Percentiles rank a stretch among this genome's conserved stretches.
These are phyloP conservation scores for Grapholita molesta DNA, from an alignment of 1,140 invertebrate species.

Conservation along the genomic window DNA sequence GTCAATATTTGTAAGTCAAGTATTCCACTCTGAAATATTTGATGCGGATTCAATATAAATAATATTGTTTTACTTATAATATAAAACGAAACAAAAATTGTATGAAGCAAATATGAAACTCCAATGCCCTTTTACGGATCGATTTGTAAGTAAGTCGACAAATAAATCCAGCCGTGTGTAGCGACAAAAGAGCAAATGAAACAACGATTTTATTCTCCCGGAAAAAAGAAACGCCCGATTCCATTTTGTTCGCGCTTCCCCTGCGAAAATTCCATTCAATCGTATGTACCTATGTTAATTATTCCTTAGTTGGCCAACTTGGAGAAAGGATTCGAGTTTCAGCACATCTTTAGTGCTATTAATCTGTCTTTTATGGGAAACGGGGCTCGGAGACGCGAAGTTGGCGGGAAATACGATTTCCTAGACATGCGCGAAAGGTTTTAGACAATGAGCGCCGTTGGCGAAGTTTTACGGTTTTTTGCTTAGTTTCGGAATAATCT, in stretches of 20 bases:
- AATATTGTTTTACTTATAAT: too few relatives aligned
- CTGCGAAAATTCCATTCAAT: slow-evolving; percentile 46
- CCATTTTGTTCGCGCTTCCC: slow-evolving; percentile 44
- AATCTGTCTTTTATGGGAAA: slow-evolving; percentile 35
- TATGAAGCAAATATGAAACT: too few relatives aligned
- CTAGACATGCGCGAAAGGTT: slow-evolving; percentile 31
- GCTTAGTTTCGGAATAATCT: neutral
- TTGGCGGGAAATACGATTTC: slow-evolving; percentile 30
- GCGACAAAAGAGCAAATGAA: slow-evolving; percentile 42
- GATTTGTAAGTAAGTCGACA: neutral
- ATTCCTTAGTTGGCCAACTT: slow-evolving; percentile 24
- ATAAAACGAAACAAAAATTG: neutral
- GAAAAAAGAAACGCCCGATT: slow-evolving; percentile 42
- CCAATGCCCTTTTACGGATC: too few relatives aligned
- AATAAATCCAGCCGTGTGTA: slow-evolving; percentile 23
- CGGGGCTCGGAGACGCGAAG: slow-evolving; percentile 20
- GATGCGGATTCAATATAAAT: too few relatives aligned
- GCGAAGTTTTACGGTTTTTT: slow-evolving; percentile 1
- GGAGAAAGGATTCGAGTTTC: slow-evolving; percentile 32
- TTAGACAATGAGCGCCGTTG: slow-evolving; percentile 36
- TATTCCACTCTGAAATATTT: too few relatives aligned
- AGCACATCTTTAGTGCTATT: slow-evolving; percentile 47
- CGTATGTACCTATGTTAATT: slow-evolving; percentile 24
- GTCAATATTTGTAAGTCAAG: too few relatives aligned
- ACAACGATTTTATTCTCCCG: slow-evolving; percentile 48